Conservation (phyloP, 2,797 vertebrate species). For the Knipowitschia caucasica region DNA sequence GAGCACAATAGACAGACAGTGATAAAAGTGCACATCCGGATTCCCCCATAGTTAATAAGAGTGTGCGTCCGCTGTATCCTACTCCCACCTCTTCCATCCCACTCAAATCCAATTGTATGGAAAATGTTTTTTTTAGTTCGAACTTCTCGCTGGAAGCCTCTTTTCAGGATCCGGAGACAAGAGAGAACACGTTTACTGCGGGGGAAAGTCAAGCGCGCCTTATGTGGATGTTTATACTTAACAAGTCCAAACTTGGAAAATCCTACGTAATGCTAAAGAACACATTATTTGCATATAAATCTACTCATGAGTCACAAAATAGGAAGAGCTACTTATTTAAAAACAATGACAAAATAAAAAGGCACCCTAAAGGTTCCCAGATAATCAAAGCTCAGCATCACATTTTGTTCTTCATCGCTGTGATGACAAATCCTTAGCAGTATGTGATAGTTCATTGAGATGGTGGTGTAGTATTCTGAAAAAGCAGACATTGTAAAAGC, state of each 20-base stretch:
- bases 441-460: neutral
- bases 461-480: neutral
- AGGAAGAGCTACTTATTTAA: neutral
- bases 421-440: too few relatives aligned
- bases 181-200: conserved; percentile 4
- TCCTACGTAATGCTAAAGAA: conserved; percentile 3
- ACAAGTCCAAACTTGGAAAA: conserved; percentile 6
- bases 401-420: too few relatives aligned
- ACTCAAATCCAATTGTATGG: conserved; percentile 21
- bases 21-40: conserved; percentile 64
- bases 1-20: conserved; percentile 54
- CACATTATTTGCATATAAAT: neutral
- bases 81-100: conserved; percentile 53
- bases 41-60: conserved; percentile 46
- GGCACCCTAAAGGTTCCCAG: neutral
- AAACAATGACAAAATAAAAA: neutral
- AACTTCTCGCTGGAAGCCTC: conserved; percentile 7
- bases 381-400: too few relatives aligned
- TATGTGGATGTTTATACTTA: conserved; percentile 11
- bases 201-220: neutral
- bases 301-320: neutral
- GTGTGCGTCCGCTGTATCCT: conserved; percentile 60
- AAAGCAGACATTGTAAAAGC: neutral
- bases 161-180: conserved; percentile 10
- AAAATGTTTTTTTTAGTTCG: neutral